Evolutionary conservation across 2,888 invertebrate species (phyloP), one percentile per base, ranked within the genome.

Genomic region (Spatulosminthurus flaviceps): DNA sequence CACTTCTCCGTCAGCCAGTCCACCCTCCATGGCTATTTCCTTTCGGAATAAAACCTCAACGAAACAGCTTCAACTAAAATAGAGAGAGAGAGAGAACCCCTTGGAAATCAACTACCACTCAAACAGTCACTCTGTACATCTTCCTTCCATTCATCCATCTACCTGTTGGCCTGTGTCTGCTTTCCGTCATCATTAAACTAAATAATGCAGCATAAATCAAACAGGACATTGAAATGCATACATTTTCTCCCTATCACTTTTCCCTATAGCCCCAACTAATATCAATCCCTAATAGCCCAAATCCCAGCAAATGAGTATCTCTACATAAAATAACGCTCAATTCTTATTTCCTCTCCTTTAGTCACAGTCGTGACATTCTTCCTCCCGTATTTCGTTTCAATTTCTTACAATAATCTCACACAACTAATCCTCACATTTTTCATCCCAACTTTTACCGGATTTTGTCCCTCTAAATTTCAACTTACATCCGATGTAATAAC

Each of bases 11-110:
- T 72, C 66, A 60, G 64, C 64, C 64, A 41, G n/a, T 72, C 66
- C 70, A 72, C 64, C 64, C 61, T 71, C 42, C 70, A 78, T 78
- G 71, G 64, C 69, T 61, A 78, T 64, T 71, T 71, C 71, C 70
- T 78, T 70, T 78, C 61, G 77, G 70, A 71, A 61, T 51, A 61
- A 51, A 26, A 16, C 51, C 73, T 51, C 26, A 24, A 13, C 22
- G 21, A 26, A 64, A 21, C 13, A 21, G 26, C 1, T 1, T 13
- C 21, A 64, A 21, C 26, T n/a, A n/a, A n/a, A n/a, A n/a, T n/a
- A n/a, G n/a, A n/a, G n/a, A n/a, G n/a, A n/a, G n/a, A n/a, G n/a
- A n/a, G n/a, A n/a, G n/a, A n/a, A n/a, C n/a, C n/a, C n/a, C n/a
- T n/a, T n/a, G 22, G 41, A 61, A 75, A 66, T 75, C 21, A 5